Conservation (phyloP, 2,113 vertebrate species). For the Leucosticte australis region DNA sequence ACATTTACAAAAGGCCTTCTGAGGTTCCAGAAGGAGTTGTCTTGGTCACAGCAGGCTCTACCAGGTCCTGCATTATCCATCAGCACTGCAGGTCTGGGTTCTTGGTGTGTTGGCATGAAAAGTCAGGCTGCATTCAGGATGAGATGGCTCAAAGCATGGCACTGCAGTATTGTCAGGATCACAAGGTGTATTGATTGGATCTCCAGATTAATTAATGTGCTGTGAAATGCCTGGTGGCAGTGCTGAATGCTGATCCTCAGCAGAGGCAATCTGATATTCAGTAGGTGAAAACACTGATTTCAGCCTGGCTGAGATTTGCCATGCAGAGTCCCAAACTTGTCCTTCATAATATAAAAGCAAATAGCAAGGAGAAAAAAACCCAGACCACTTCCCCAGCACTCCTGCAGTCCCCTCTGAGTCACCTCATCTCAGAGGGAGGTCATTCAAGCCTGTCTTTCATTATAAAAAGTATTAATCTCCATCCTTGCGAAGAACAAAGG, state of each 20-base stretch:
- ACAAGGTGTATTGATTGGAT: fast-evolving
- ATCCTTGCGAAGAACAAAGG: background rate
- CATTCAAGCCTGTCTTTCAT: background rate
- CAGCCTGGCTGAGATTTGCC: background rate
- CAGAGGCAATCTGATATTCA: background rate
- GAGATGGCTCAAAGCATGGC: background rate
- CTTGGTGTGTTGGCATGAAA: background rate
- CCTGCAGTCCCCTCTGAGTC: background rate
- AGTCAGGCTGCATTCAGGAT: background rate
- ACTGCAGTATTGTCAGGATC: background rate
- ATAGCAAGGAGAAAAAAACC: background rate
- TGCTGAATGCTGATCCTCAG: background rate
- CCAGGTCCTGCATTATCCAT: background rate
- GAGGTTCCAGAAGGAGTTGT: background rate
- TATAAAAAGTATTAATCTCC: background rate
- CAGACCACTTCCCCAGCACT: background rate
- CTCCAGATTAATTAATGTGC: background rate
- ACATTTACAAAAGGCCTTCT: background rate
- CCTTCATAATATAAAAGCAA: background rate
- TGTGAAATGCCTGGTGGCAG: background rate
- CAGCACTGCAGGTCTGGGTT: background rate
- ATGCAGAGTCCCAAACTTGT: background rate
- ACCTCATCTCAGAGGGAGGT: background rate
- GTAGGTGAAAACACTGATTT: background rate
- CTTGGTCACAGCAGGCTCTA: background rate